These are phyloP conservation scores for Choristoneura fumiferana DNA, from an alignment of 1,140 invertebrate species.

Conservation along the genomic window DNA sequence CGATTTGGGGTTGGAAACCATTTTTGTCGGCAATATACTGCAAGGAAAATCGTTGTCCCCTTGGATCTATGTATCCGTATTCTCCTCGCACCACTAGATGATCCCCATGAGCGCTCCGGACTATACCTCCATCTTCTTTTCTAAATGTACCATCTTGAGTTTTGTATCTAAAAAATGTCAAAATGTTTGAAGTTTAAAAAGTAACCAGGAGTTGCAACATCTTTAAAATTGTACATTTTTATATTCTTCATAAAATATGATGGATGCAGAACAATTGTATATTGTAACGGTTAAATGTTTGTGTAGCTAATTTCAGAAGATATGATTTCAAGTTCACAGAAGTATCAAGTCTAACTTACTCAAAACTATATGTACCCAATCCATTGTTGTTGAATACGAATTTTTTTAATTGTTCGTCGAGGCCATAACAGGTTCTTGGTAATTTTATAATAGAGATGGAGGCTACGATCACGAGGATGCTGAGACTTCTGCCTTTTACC, in stretches of 20 bases:
- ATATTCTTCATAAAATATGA: too few species aligned
- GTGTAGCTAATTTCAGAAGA: too few species aligned
- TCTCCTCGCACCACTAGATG: constrained; percentile 52
- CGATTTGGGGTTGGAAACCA: constrained; percentile 46
- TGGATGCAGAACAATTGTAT: too few species aligned
- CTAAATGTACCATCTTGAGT: constrained; percentile 59
- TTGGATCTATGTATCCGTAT: constrained; percentile 57
- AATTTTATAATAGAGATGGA: constrained; percentile 36
- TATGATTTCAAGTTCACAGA: neutral
- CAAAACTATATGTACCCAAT: constrained; percentile 62
- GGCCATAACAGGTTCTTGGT: constrained; percentile 27
- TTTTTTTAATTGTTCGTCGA: constrained; percentile 48
- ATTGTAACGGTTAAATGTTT: too few species aligned
- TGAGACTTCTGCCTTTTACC: constrained; percentile 37
- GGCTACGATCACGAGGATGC: constrained; percentile 32
- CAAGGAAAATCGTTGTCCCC: constrained; percentile 39
- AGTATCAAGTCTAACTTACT: constrained; percentile 48
- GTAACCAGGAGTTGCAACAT: too few species aligned
- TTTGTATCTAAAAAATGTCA: constrained; percentile 41
- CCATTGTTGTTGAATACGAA: constrained; percentile 57
- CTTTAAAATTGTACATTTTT: too few species aligned
- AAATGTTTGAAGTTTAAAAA: neutral
- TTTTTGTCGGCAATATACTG: constrained; percentile 56
- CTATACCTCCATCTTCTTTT: constrained; percentile 58
- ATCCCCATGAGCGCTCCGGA: constrained; percentile 27